Base-by-base conservation (phyloP, 2,797 vertebrate genomes). In the Tapera naevia region DNA sequence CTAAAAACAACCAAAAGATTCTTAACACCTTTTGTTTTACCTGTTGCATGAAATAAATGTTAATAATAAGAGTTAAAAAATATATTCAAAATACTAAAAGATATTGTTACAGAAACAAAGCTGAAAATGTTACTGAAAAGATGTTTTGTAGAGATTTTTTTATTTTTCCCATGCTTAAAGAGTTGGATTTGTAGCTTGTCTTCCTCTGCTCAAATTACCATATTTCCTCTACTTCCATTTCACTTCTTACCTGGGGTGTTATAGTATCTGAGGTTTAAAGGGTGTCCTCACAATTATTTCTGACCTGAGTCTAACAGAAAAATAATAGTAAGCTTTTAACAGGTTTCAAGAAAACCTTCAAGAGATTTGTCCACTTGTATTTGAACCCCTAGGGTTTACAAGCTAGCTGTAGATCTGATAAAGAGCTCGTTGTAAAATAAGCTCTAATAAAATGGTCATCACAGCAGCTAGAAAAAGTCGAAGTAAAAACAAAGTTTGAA, bases 401-500 rank as follows among this genome's bases (percentile, higher is more conserved):
- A 95, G 51, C 39, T 71, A 72, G 48, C 18, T 14, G 17, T 14
- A 91, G 60, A 74, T 65, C 60, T 86, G 64, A 88, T 87, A 88
- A 93, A 95, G 62, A 80, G 8, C 37, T 94, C 32, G 62, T 90
- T 85, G 48, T 60, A 96, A 95, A 94, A 91, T 79, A 75, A 92
- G 30, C 37, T 93, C 32, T 57, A 88, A 87, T 92, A 94, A 91
- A 95, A 70, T 14, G 54, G 12, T 79, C 94, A 76, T 70, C 58
- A 24, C 50, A 60, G 35, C 51, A 88, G 54, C 6, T 17, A 30
- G n/a, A 80, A 95, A 92, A 76, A 70, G 58, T 92, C 61, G 64
- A 65, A 78, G 19, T 85, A 80, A 91, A 92, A 95, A 73, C n/a
- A 53, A 91, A 74, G 10, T 83, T 67, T 75, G 23, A 93, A 91